These are phyloP conservation scores for Crossocerus cetratus DNA, from an alignment of 2,888 invertebrate genomes.

Conservation along the genomic window DNA sequence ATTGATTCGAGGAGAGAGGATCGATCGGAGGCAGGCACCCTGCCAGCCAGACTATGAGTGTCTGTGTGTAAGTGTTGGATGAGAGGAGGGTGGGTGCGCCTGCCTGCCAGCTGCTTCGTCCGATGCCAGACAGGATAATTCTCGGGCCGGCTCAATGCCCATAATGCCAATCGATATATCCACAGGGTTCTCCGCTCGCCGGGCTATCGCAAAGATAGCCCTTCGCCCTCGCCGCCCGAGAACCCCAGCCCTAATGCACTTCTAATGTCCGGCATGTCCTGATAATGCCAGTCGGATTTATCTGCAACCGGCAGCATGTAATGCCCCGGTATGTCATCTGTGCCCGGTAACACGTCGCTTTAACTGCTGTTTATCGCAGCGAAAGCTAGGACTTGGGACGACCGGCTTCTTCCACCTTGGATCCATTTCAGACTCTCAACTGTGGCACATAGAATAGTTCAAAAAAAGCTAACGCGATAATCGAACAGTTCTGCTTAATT, in stretches of 20 bases:
- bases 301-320: background rate
- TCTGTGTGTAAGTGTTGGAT: background rate
- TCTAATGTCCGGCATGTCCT: background rate
- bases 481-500: too few relatives aligned
- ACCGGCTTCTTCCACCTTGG: too few relatives aligned
- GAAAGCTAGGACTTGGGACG: too few relatives aligned
- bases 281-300: background rate
- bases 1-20: conserved; percentile 47
- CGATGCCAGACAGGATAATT: conserved; percentile 43
- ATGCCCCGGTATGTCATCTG: background rate
- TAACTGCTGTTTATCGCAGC: too few relatives aligned
- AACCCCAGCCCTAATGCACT: background rate
- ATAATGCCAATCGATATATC: conserved; percentile 19
- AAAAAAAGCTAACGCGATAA: too few relatives aligned
- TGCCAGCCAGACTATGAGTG: too few relatives aligned
- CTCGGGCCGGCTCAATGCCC: conserved; percentile 31
- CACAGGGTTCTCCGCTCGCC: background rate
- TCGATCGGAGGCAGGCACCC: conserved; percentile 10
- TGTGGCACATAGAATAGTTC: too few relatives aligned
- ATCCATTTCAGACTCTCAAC: too few relatives aligned
- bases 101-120: conserved; percentile 41
- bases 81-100: background rate
- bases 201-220: background rate
- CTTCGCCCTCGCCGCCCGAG: background rate
- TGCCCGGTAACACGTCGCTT: too few relatives aligned